Conservation (phyloP, 2,113 vertebrate species). For the Porphyrio hochstetteri region DNA sequence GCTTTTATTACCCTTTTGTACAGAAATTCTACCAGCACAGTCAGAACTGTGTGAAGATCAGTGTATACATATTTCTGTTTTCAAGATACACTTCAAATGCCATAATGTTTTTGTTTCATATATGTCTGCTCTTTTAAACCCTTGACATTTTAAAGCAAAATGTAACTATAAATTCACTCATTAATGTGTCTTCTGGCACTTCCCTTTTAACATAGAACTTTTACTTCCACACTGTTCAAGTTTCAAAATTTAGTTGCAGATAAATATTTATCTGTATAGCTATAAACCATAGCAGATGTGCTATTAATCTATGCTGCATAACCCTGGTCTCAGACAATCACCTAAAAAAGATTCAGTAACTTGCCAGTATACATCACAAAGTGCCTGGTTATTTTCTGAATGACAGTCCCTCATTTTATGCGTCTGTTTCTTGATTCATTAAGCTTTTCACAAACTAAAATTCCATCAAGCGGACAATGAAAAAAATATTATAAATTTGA, state of each 20-base stretch:
- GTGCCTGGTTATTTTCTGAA: neutral
- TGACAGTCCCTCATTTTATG: neutral
- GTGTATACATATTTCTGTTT: neutral
- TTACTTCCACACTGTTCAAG: neutral
- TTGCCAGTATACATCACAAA: neutral
- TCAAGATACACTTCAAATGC: neutral
- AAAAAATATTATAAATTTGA: neutral
- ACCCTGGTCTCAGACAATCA: neutral
- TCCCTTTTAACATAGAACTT: neutral
- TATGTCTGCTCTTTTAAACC: neutral
- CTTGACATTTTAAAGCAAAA: neutral
- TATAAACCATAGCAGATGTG: slow-evolving; percentile 1
- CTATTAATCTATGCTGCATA: neutral
- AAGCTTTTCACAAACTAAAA: neutral
- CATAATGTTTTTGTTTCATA: neutral
- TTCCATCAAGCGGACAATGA: neutral
- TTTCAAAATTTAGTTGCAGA: neutral
- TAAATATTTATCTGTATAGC: slow-evolving; percentile 23
- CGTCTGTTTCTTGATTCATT: neutral
- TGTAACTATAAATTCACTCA: neutral
- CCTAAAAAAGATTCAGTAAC: neutral
- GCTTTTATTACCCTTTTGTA: neutral
- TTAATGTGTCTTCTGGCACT: neutral
- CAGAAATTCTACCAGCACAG: neutral
- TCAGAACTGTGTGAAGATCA: neutral